Percentiles rank a stretch among this genome's conserved stretches.
These are phyloP conservation scores for Cynaeus angustus DNA, from an alignment of 2,888 invertebrate species.

Conservation along the genomic window DNA sequence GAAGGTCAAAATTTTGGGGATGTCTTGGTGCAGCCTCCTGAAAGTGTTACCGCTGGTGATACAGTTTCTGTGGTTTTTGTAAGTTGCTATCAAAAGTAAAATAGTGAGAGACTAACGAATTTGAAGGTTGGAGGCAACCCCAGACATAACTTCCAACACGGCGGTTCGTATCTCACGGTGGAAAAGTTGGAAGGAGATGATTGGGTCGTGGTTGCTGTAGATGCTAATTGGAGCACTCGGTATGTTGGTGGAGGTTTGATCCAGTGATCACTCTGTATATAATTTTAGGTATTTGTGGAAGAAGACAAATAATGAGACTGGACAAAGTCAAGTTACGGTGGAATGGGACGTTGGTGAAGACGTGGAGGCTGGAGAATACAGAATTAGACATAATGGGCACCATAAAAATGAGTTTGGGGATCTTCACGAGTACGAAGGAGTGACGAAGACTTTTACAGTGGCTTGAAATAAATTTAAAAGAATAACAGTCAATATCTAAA, in stretches of 20 bases:
- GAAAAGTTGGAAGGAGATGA: constrained; percentile 78
- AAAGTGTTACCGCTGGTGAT: constrained; percentile 78
- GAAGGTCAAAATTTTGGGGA: constrained; percentile 84
- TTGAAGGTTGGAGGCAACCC: constrained; percentile 81
- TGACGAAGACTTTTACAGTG: neutral
- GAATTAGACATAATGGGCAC: constrained; percentile 89
- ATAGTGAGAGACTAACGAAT: constrained; percentile 61
- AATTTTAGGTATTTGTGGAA: constrained; percentile 55
- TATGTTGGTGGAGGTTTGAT: too few relatives aligned
- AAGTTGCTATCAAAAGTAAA: constrained; percentile 78
- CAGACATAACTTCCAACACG: constrained; percentile 76
- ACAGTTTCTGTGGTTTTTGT: constrained; percentile 84
- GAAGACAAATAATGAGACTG: constrained; percentile 82
- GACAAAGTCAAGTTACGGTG: constrained; percentile 85
- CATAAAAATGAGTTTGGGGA: constrained; percentile 73
- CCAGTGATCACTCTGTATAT: too few relatives aligned
- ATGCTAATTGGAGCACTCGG: constrained; percentile 91
- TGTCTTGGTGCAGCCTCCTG: constrained; percentile 80
- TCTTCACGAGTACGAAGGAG: neutral
- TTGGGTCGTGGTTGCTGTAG: constrained; percentile 85
- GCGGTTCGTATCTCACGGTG: constrained; percentile 82
- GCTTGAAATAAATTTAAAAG: too few relatives aligned
- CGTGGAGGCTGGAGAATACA: constrained; percentile 83
- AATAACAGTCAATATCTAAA: too few relatives aligned
- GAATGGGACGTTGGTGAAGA: constrained; percentile 85